Percentiles rank a stretch among this genome's conserved stretches.
These are phyloP conservation scores for Caenorhabditis panamensis DNA, from an alignment of 2,888 invertebrate genomes.

Conservation along the genomic window DNA sequence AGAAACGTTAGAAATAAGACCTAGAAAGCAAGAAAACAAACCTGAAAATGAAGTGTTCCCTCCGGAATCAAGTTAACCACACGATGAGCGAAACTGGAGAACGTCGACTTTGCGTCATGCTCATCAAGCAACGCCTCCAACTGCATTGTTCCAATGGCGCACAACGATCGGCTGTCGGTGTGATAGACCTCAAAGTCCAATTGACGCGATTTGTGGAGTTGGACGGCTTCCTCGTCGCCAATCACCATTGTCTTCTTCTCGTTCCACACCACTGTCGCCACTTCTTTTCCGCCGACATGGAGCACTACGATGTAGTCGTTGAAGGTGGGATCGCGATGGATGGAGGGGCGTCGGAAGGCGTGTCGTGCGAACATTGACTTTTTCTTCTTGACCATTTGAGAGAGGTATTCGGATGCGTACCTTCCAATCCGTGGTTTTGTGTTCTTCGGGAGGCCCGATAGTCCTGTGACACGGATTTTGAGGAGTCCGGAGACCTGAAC, in stretches of 20 bases:
- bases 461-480: slow-evolving; percentile 58
- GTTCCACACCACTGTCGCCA: slow-evolving; percentile 53
- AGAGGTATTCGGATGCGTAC: slow-evolving; percentile 44
- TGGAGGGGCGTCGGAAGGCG: slow-evolving; percentile 10
- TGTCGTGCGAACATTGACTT: slow-evolving; percentile 40
- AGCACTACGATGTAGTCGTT: slow-evolving; percentile 56
- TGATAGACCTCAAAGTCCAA: slow-evolving; percentile 58
- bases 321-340: slow-evolving; percentile 7
- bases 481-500: slow-evolving; percentile 50
- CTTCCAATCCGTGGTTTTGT: slow-evolving; percentile 16
- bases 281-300: slow-evolving; percentile 54
- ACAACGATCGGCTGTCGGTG: slow-evolving; percentile 54
- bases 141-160: slow-evolving; percentile 54
- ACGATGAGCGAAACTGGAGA: slow-evolving; percentile 37
- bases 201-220: slow-evolving; percentile 44
- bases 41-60: slow-evolving; percentile 49
- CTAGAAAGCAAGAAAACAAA: neutral
- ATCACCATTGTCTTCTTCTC: slow-evolving; percentile 59
- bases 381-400: slow-evolving; percentile 38
- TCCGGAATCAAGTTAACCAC: slow-evolving; percentile 43
- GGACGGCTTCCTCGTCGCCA: slow-evolving; percentile 51
- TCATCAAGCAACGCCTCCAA: slow-evolving; percentile 46
- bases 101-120: slow-evolving; percentile 34
- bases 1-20: neutral
- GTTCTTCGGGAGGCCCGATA: slow-evolving; percentile 22